Base-by-base conservation (phyloP, 2,113 vertebrate species). In the Tachuris rubrigastra region DNA sequence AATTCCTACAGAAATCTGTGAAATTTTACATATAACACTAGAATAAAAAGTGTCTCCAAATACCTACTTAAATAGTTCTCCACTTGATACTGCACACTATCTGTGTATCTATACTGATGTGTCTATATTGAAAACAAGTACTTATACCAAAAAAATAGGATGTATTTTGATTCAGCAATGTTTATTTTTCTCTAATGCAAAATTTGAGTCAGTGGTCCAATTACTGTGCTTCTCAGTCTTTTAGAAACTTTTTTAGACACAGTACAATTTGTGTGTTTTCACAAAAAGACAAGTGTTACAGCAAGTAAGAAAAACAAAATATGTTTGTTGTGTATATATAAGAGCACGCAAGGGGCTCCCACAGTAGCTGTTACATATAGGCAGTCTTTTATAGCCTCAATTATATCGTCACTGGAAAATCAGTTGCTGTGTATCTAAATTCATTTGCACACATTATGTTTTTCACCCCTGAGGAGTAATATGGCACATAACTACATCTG, bases 361-460 rank as follows among this genome's bases (percentile, higher is more conserved):
- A 90, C 35, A 96, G 52, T 95, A 96, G 93, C 86, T 97, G 85
- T 97, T 97, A 71, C 89, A 95, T 96, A 91, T 68, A 93, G 85
- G 71, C 85, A 87, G 66, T 92, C 90, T 96, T 98, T 98, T 97
- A 97, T 96, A 90, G 96, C 85, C 94, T 97, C 97, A 98, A 97
- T 98, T 97, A 93, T 95, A 96, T 96, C 59, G 42, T 84, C 80
- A 77, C 87, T 92, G 91, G 95, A 97, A 98, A 97, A 98, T 80
- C 94, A 90, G 83, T 78, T 91, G 56, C 77, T 96, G 85, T 90
- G 94, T 92, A 96, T 91, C 96, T 96, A 97, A 97, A 98, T 98
- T 97, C 97, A 97, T 97, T 98, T 97, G 81, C 86, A 85, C 73
- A 93, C 89, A 86, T 98, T 96, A 53, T 93, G 78, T 73, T 97